Conservation (phyloP, 2,113 vertebrate species). For the Andinoacara biseriatus region DNA sequence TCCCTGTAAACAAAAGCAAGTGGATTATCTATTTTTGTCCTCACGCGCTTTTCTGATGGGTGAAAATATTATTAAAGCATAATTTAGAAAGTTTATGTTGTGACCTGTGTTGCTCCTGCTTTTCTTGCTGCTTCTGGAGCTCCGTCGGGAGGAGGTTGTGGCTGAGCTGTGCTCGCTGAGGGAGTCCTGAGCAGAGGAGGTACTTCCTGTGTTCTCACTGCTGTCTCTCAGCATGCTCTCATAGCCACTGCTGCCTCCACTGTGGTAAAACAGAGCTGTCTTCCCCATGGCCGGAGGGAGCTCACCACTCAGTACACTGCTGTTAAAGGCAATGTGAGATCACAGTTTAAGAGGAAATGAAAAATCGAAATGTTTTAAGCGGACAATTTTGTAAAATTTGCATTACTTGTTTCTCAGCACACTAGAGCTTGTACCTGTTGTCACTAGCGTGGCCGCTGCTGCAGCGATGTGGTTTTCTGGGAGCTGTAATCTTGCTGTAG, state of each 20-base stretch:
- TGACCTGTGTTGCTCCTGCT: conserved; percentile 90
- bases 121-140: conserved; percentile 93
- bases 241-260: conserved; percentile 95
- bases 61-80: not conserved
- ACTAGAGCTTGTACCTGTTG: conserved; percentile 74
- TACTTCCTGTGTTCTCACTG: conserved; percentile 96
- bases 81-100: not conserved
- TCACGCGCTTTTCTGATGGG: not conserved
- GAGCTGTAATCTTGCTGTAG: conserved; percentile 98
- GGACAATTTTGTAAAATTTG: not conserved
- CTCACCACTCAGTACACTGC: conserved; percentile 96
- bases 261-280: conserved; percentile 97
- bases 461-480: conserved; percentile 92
- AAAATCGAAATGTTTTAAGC: not conserved
- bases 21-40: not conserved
- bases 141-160: conserved; percentile 86
- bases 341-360: not conserved
- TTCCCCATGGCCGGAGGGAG: conserved; percentile 98
- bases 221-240: conserved; percentile 99
- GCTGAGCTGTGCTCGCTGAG: conserved; percentile 95
- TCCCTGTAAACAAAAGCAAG: not conserved
- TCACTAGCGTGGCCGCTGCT: conserved; percentile 97
- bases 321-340: conserved; percentile 69
- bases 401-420: not conserved
- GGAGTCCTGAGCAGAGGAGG: conserved; percentile 95